Base-by-base conservation (phyloP, 2,797 vertebrate genomes). In the Austrolebias charrua region DNA sequence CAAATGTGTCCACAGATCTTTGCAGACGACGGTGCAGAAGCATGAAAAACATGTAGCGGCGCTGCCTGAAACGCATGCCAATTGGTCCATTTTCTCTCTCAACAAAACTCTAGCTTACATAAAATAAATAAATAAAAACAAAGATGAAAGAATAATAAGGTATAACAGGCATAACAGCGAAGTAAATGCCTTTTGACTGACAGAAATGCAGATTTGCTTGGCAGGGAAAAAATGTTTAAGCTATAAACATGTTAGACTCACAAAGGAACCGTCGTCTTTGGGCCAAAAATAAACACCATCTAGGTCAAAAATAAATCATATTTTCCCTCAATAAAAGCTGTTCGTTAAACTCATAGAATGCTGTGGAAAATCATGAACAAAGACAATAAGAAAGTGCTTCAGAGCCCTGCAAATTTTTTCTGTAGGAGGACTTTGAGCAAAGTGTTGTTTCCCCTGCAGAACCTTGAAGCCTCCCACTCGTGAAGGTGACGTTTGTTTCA, bases 401-500 rank as follows among this genome's bases (percentile, higher is more conserved):
- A 38, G 6, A 55, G 49, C 14, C 8, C n/a, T 28, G 57, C 2
- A 55, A 66, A 58, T 6, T 33, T 74, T 11, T 9, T 55, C 38
- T 13, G n/a, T 29, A 59, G 18, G 38, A 16, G 43, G 29, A 51
- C 31, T 71, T 66, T 61, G 55, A 62, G 18, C 18, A 57, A n/a
- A 38, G 47, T 52, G 43, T 7, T 63, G 3, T 31, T 40, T 56
- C 40, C 52, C 38, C n/a, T 13, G 35, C 52, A 33, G 6, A 42
- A 35, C 60, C 42, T 57, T 1, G 9, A 55, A 54, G 40, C 64
- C 75, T 79, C 76, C 67, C 65, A 76, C 65, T 50, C 28, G 11
- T 60, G 66, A 63, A 73, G 72, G 74, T 64, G 71, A 62, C 15
- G 12, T 56, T 54, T 54, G 55, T 59, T 70, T 52, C 40, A 68